These are phyloP conservation scores for Dorcus parallelipipedus DNA, from an alignment of 2,888 invertebrate species.

Conservation along the genomic window DNA sequence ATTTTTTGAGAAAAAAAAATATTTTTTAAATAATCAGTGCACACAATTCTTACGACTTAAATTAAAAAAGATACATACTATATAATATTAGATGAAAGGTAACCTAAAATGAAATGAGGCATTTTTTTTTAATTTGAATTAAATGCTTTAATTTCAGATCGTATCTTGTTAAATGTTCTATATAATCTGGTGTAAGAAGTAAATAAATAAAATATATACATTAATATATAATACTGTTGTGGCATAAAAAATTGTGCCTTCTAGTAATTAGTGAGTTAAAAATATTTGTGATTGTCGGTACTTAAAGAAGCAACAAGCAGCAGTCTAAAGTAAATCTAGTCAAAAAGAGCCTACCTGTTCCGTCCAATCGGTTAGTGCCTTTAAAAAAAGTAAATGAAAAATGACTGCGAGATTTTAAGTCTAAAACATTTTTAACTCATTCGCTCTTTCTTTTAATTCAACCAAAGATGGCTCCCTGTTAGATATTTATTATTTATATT, in stretches of 20 bases:
- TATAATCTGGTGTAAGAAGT: neutral
- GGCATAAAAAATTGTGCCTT: constrained; percentile 8
- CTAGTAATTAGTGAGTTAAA: constrained; percentile 14
- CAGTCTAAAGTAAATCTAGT: constrained; percentile 26
- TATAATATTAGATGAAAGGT: no score
- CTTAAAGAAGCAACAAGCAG: constrained; percentile 10
- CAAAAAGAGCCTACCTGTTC: constrained; percentile 28
- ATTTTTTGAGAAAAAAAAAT: no score
- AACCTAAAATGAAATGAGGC: no score
- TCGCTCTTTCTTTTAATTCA: constrained; percentile 4
- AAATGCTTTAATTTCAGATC: no score
- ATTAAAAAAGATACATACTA: no score
- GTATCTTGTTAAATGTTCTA: neutral
- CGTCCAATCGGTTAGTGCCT: constrained; percentile 36
- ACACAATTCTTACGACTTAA: no score
- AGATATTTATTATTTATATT: constrained; percentile 11
- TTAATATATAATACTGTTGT: constrained; percentile 9
- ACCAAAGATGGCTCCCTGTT: constrained; percentile 15
- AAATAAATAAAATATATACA: constrained; percentile 22
- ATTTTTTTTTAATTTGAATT: no score
- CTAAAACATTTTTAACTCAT: constrained; percentile 5
- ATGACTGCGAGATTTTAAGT: neutral
- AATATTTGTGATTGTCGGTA: constrained; percentile 21
- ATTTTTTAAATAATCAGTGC: no score
- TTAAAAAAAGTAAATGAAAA: constrained; percentile 6